Evolutionary conservation across 2,888 invertebrate genomes (phyloP), one percentile per base, ranked within the genome.

Genomic region (Luperina nickerlii): DNA sequence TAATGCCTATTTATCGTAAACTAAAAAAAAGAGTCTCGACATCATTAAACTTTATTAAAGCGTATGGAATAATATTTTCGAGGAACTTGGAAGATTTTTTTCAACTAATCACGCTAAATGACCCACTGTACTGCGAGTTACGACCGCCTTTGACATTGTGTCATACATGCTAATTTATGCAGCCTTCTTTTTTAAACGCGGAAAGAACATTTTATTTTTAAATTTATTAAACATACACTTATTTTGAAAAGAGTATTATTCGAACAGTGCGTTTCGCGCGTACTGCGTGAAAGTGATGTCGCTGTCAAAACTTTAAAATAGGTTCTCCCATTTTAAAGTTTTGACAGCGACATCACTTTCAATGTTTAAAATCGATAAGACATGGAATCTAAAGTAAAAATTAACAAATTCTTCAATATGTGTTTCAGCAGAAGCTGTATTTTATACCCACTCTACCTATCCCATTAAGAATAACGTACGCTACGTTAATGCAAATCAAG

Each of bases 131-230:
- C 45, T 11, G 5, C 32, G 60, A 60, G 75, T 79, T 79, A 85
- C 51, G 65, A 63, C 27, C 75, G 73, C 15, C 51, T 70, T 73
- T 83, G 77, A 83, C 86, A 71, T 82, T 78, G 57, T 81, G 63
- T 74, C 72, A 75, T 82, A 74, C 66, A 81, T 63, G 75, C 70
- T 82, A 81, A 88, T 87, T 71, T 84, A 84, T 77, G 66, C 68
- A 78, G 65, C 81, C 76, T 80, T 78, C 68, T 78, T 70, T 81
- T 48, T 73, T 13, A 68, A 72, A 78, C 54, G 15, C 54, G 72
- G 65, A 78, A 38, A 38, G 1, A 79, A 54, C n/a, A 38, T 4
- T 65, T 8, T 32, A 42, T 63, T 74, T 65, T 67, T 48, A 71
- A 54, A 60, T 7, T 24, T 60, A 45, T 1, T 24, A 38, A 66